Evolutionary conservation across 2,888 invertebrate genomes (phyloP).

Genomic region (Drosophila cognata): DNA sequence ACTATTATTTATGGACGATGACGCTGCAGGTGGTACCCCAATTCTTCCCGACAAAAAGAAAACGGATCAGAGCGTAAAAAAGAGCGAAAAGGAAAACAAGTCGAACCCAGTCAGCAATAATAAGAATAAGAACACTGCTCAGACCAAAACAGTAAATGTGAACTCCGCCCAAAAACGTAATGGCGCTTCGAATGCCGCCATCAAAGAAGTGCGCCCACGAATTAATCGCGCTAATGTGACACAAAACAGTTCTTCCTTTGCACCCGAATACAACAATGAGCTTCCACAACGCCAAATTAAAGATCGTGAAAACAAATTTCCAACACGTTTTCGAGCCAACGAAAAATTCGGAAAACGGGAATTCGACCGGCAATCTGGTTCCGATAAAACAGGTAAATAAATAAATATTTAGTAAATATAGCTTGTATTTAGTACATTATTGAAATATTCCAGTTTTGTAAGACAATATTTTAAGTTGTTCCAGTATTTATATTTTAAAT

Average conservation of each 20-base stretch:
- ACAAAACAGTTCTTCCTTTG: constrained; percentile 41
- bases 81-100: constrained; percentile 83
- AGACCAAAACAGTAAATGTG: constrained; percentile 34
- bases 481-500: neutral
- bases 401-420: neutral
- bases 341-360: constrained; percentile 92
- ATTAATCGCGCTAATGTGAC: constrained; percentile 75
- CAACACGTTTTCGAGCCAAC: constrained; percentile 81
- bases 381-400: constrained; percentile 93
- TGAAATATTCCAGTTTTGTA: neutral
- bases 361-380: constrained; percentile 97
- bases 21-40: constrained; percentile 41
- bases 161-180: constrained; percentile 14
- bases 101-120: constrained; percentile 56
- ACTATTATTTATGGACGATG: constrained; percentile 83
- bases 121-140: constrained; percentile 67
- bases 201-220: constrained; percentile 87
- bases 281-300: constrained; percentile 82
- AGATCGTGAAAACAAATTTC: constrained; percentile 85
- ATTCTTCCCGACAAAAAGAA: constrained; percentile 49
- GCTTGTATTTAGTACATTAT: neutral
- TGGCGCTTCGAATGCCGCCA: constrained; percentile 77
- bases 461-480: neutral
- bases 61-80: constrained; percentile 53
- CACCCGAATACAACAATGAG: constrained; percentile 85